Evolutionary conservation across 23 tunicate genomes (phyloP).

Genomic region (Phallusia fumigata): DNA sequence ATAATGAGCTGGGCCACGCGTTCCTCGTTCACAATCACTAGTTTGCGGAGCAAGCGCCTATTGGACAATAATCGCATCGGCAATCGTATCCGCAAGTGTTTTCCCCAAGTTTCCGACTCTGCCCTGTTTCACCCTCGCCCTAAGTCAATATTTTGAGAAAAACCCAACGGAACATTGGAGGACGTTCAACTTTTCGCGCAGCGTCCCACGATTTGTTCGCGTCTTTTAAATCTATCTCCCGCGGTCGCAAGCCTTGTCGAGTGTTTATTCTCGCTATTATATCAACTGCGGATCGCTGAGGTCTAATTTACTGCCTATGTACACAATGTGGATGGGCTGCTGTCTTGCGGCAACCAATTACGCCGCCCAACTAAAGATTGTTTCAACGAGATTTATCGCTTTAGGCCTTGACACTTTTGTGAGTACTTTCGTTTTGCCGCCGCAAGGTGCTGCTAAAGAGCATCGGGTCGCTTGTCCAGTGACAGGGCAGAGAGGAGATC

Average conservation of each 20-base stretch:
- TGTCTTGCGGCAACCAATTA: too few species aligned
- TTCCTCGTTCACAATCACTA: neutral
- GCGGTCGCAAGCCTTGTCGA: neutral
- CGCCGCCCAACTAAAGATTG: too few species aligned
- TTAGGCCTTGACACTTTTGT: too few species aligned
- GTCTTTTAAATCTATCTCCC: neutral
- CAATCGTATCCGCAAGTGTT: neutral
- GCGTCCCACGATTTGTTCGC: neutral
- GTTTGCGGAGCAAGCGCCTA: neutral
- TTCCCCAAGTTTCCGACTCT: neutral
- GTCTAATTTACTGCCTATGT: neutral
- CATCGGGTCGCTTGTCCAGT: neutral
- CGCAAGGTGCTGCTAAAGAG: conserved; percentile 1
- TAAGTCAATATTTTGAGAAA: conserved; percentile 1
- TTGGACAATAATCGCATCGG: neutral
- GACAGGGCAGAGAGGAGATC: too few species aligned
- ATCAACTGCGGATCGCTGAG: neutral
- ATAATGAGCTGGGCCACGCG: neutral
- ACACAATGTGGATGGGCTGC: neutral
- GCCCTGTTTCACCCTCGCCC: neutral
- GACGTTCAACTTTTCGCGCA: conserved; percentile 5
- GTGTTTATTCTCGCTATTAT: conserved; percentile 1
- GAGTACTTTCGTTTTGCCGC: neutral
- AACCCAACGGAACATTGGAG: neutral
- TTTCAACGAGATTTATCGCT: too few species aligned